phyloP scores from a whole-genome alignment of 2,888 invertebrate species.

The Ctena decussata region DNA sequence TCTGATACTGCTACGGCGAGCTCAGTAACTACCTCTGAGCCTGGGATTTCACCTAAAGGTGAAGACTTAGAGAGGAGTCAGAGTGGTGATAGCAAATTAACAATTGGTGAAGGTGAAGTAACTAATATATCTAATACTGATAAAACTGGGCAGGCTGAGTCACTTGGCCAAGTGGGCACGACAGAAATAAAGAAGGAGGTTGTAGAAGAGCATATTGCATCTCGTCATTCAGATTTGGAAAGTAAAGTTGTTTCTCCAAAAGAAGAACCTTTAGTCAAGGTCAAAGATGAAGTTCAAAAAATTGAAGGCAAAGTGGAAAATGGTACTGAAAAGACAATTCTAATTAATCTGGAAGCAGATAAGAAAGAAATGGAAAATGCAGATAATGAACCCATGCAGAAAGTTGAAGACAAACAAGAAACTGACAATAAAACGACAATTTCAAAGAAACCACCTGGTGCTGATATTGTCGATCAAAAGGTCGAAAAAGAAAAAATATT shows the following conservation, averaged over 20 bases:
- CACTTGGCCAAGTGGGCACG: not conserved
- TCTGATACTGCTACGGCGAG: conserved; percentile 62
- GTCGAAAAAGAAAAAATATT: too few relatives aligned
- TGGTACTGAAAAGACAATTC: not conserved
- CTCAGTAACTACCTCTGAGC: conserved; percentile 59
- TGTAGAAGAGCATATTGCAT: not conserved
- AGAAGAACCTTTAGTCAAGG: conserved; percentile 48
- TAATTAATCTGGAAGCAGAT: not conserved
- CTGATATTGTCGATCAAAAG: too few relatives aligned
- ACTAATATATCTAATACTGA: not conserved
- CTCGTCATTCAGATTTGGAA: not conserved
- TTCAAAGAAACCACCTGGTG: too few relatives aligned
- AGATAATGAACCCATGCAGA: too few relatives aligned
- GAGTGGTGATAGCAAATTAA: not conserved
- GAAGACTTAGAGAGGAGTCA: conserved; percentile 11
- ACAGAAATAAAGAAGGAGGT: not conserved
- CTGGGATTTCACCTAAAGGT: conserved; percentile 50
- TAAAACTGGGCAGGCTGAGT: not conserved
- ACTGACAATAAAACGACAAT: not conserved
- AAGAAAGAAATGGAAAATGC: too few relatives aligned
- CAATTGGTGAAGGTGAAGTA: conserved; percentile 6
- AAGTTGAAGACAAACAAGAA: not conserved
- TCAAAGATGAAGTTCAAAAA: conserved; percentile 53
- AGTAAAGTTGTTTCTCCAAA: not conserved
- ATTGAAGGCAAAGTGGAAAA: conserved; percentile 31